Evolutionary conservation across 2,113 vertebrate genomes (phyloP).

Genomic region (Oreochromis tanganicae): DNA sequence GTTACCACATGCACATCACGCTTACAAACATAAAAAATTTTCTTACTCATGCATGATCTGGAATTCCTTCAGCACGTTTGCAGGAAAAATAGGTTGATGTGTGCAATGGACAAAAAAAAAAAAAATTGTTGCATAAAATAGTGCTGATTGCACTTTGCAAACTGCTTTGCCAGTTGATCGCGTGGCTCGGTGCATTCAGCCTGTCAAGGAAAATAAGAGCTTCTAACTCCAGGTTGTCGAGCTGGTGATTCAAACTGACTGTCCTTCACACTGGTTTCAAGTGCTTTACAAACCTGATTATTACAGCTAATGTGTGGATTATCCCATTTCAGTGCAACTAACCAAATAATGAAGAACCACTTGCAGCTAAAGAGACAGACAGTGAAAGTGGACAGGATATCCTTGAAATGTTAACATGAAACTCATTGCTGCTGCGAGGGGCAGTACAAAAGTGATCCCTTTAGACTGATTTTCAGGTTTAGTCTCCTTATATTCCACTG

Average conservation of each 20-base stretch:
- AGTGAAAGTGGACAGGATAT: no score
- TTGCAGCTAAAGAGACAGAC: no score
- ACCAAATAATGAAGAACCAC: no score
- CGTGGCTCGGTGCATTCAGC: fast-evolving
- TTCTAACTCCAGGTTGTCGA: not conserved
- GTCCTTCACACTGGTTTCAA: not conserved
- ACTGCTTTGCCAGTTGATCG: not conserved
- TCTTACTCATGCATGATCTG: not conserved
- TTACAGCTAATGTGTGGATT: not conserved
- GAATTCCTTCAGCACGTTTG: no score
- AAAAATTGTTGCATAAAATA: not conserved
- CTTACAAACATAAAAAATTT: not conserved
- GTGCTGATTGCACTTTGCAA: not conserved
- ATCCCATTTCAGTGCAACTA: no score
- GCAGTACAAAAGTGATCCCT: not conserved
- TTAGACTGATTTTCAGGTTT: not conserved
- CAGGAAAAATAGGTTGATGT: not conserved
- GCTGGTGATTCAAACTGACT: not conserved
- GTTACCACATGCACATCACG: not conserved
- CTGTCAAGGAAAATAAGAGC: not conserved
- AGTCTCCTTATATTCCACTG: not conserved
- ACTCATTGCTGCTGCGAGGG: not conserved
- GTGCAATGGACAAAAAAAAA: not conserved
- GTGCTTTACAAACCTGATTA: not conserved
- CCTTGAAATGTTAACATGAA: no score